Percentiles rank a stretch among this genome's conserved stretches.
These are phyloP conservation scores for Parazoanthus darwini DNA, from an alignment of 92 coral and sea anemone genomes.

Conservation along the genomic window DNA sequence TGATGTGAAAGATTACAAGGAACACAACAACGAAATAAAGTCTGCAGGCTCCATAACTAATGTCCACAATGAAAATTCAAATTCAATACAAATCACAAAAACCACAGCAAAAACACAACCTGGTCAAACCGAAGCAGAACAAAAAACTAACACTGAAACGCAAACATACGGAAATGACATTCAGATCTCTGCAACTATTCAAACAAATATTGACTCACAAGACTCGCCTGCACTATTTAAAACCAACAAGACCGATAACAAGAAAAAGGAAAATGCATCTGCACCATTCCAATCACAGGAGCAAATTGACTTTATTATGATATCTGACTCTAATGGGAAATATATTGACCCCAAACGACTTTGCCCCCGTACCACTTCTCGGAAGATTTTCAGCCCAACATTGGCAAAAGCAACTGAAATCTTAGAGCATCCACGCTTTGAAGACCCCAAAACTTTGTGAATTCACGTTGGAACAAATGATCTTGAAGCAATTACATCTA, in stretches of 20 bases:
- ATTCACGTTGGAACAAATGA: constrained; percentile 23
- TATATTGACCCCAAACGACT: constrained; percentile 26
- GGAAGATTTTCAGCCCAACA: constrained; percentile 29
- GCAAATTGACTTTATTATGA: constrained; percentile 14
- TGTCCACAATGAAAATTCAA: not conserved
- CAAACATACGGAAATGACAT: not conserved
- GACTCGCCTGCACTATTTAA: too few relatives aligned
- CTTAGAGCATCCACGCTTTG: constrained; percentile 5
- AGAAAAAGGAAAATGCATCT: not conserved
- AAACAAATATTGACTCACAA: not conserved
- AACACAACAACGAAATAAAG: not conserved
- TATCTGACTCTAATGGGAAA: constrained; percentile 29
- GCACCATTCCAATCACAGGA: not conserved
- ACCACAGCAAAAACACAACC: not conserved
- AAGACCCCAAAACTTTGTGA: not conserved
- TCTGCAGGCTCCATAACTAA: not conserved
- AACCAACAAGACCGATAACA: not conserved
- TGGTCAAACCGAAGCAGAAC: not conserved
- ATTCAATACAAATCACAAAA: too few relatives aligned
- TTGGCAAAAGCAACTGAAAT: not conserved
- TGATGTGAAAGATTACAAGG: not conserved
- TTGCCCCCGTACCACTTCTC: constrained; percentile 7
- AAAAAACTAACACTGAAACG: not conserved
- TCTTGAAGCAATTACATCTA: constrained; percentile 1
- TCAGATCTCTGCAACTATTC: not conserved